Percentiles rank a stretch among this genome's conserved stretches.
These are phyloP conservation scores for Carapus acus DNA, from an alignment of 2,797 vertebrate species.

Conservation along the genomic window DNA sequence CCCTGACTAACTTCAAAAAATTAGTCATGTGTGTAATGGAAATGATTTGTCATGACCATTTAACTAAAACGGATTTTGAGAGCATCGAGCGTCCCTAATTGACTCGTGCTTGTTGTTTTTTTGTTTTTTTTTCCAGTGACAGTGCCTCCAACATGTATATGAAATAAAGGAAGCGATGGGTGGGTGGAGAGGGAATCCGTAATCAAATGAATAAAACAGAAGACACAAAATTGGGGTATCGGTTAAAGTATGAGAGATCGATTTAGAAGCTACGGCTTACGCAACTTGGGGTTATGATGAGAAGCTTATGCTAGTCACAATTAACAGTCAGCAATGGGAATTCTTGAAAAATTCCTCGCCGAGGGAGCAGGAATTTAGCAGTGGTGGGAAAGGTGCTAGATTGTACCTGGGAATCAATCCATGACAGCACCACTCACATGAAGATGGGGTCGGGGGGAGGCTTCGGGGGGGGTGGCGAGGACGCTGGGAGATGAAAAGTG, in stretches of 20 bases:
- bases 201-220: conserved; percentile 20
- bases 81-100: conserved; percentile 61
- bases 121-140: conserved; percentile 37
- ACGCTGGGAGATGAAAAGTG: conserved; percentile 74
- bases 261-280: too few relatives aligned
- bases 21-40: conserved; percentile 66
- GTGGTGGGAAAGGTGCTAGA: conserved; percentile 59
- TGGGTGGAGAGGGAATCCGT: conserved; percentile 12
- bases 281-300: too few relatives aligned
- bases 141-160: conserved; percentile 26
- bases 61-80: conserved; percentile 70
- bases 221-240: too few relatives aligned
- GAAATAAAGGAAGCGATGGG: conserved; percentile 17
- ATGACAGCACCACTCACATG: conserved; percentile 63
- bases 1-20: conserved; percentile 64
- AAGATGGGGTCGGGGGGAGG: too few relatives aligned
- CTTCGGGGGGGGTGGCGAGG: too few relatives aligned
- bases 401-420: conserved; percentile 62
- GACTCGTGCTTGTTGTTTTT: conserved; percentile 55
- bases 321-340: conserved; percentile 42
- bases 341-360: conserved; percentile 47
- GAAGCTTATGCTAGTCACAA: too few relatives aligned
- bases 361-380: conserved; percentile 42
- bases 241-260: too few relatives aligned
- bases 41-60: conserved; percentile 72